Evolutionary conservation across 2,888 invertebrate species (phyloP).

Genomic region (Lypha dubia): DNA sequence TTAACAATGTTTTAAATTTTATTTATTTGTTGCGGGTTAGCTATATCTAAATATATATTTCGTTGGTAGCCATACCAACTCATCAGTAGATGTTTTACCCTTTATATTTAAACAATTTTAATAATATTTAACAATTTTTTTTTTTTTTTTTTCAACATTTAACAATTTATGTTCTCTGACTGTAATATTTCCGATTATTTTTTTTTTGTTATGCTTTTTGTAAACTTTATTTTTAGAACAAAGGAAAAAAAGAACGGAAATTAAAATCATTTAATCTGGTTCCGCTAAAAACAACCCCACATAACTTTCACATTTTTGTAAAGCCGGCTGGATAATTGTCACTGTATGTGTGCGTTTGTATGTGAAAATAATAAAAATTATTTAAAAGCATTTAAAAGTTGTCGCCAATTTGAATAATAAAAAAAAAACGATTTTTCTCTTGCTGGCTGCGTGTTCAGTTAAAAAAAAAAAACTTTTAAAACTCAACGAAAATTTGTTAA

Average conservation of each 20-base stretch:
- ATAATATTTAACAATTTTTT: too few relatives aligned
- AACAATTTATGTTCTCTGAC: constrained; percentile 1
- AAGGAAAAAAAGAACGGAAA: constrained; percentile 18
- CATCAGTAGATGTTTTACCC: too few relatives aligned
- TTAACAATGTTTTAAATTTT: too few relatives aligned
- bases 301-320: background rate
- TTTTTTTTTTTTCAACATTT: too few relatives aligned
- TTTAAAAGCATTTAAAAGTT: constrained; percentile 46
- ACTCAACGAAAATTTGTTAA: background rate
- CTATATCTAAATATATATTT: too few relatives aligned
- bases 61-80: too few relatives aligned
- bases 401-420: background rate
- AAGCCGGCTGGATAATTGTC: background rate
- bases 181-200: background rate
- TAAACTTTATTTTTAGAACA: background rate
- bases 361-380: constrained; percentile 3
- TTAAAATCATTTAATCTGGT: constrained; percentile 47
- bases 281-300: constrained; percentile 3
- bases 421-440: constrained; percentile 2
- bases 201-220: background rate
- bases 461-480: constrained; percentile 19
- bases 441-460: constrained; percentile 10
- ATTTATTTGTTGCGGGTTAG: too few relatives aligned
- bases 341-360: background rate
- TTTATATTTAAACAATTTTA: too few relatives aligned